phyloP scores from a whole-genome alignment of 2,113 vertebrate species.

The Etia nguti region DNA sequence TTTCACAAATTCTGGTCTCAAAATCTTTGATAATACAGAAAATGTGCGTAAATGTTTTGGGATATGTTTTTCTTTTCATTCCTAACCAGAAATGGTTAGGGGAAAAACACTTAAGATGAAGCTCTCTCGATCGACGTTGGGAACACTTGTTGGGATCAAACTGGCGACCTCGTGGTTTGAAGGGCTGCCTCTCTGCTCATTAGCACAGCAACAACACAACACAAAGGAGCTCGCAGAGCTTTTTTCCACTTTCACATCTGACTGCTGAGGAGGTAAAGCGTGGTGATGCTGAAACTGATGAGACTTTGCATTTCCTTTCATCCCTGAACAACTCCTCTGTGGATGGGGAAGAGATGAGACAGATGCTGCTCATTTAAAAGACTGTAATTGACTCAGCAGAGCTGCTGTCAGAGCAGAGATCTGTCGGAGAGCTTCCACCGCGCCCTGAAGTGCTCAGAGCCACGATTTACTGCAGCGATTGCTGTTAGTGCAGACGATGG shows the following conservation, averaged over 20 bases:
- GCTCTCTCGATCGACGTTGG: neutral
- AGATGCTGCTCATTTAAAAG: slow-evolving; percentile 36
- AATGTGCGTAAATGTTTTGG: neutral
- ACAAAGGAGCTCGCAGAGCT: neutral
- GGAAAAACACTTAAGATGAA: neutral
- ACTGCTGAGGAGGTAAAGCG: neutral
- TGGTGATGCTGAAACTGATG: neutral
- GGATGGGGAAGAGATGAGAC: slow-evolving; percentile 12
- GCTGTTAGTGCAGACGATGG: neutral
- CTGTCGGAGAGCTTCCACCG: neutral
- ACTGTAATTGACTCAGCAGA: slow-evolving; percentile 43
- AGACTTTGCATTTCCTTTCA: slow-evolving; percentile 18
- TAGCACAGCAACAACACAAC: neutral
- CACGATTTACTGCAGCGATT: neutral
- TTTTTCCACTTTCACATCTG: neutral
- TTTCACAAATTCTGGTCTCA: fast-evolving
- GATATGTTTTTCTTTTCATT: neutral
- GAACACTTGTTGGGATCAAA: neutral
- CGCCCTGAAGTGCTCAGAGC: neutral
- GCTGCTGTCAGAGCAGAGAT: slow-evolving; percentile 20
- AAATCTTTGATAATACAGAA: neutral
- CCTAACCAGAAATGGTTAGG: fast-evolving
- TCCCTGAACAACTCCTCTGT: slow-evolving; percentile 1
- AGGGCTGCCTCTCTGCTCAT: neutral
- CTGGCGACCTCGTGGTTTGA: neutral